Evolutionary conservation across 2,113 vertebrate genomes (phyloP).

Genomic region (Oncorhynchus keta): DNA sequence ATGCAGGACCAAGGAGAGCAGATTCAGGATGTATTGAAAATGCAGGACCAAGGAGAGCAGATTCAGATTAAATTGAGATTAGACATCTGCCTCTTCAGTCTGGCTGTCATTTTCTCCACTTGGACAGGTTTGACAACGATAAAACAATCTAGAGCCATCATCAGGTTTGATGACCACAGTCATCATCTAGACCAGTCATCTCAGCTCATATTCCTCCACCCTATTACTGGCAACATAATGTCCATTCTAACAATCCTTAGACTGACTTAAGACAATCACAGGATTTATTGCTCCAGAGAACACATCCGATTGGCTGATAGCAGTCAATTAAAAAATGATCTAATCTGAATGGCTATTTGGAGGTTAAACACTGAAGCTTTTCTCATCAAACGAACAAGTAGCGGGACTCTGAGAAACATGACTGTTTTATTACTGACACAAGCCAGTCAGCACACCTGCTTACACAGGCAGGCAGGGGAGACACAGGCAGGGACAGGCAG

Average conservation of each 20-base stretch:
- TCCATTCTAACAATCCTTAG: slow-evolving; percentile 63
- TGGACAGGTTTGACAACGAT: too few relatives aligned
- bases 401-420: slow-evolving; percentile 6
- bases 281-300: slow-evolving; percentile 54
- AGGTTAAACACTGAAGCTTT: slow-evolving; percentile 35
- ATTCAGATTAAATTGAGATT: too few relatives aligned
- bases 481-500: too few relatives aligned
- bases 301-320: slow-evolving; percentile 59
- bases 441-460: not conserved
- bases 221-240: slow-evolving; percentile 50
- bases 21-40: too few relatives aligned
- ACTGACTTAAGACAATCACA: slow-evolving; percentile 52
- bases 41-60: too few relatives aligned
- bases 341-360: slow-evolving; percentile 63
- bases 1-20: too few relatives aligned
- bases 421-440: not conserved
- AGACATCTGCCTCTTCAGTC: too few relatives aligned
- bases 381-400: slow-evolving; percentile 23
- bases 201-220: slow-evolving; percentile 32
- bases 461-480: too few relatives aligned
- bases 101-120: too few relatives aligned
- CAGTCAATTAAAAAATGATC: slow-evolving; percentile 69
- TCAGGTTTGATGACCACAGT: too few relatives aligned
- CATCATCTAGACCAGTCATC: too few relatives aligned
- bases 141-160: too few relatives aligned